Evolutionary conservation across 2,113 vertebrate genomes (phyloP).

Genomic region (Toxotes chatareus): DNA sequence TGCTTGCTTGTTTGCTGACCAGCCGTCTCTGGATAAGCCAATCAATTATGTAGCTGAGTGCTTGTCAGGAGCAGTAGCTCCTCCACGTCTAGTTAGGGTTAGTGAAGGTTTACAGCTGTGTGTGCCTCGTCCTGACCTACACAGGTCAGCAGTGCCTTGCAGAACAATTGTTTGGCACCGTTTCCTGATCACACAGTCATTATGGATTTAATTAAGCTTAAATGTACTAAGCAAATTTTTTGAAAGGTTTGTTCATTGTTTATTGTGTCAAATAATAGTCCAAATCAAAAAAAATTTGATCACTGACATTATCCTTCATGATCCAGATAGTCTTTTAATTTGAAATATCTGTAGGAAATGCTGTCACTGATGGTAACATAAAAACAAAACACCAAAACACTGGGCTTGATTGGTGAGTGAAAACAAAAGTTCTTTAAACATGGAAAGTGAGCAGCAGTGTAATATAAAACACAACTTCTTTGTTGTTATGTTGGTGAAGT

Average conservation of each 20-base stretch:
- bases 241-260: background rate
- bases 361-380: too few species aligned
- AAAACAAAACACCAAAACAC: too few species aligned
- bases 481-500: too few species aligned
- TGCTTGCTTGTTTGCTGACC: slow-evolving; percentile 30
- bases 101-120: background rate
- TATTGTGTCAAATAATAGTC: background rate
- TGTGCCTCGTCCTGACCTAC: background rate
- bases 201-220: too few species aligned
- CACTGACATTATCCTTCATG: too few species aligned
- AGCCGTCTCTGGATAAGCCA: background rate
- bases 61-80: slow-evolving; percentile 19
- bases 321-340: too few species aligned
- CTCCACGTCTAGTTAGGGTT: background rate
- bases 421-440: too few species aligned
- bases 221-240: background rate
- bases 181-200: background rate
- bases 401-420: too few species aligned
- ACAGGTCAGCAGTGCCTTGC: background rate
- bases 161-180: background rate
- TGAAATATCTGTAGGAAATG: too few species aligned
- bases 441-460: too few species aligned
- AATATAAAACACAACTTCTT: too few species aligned
- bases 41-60: slow-evolving; percentile 51
- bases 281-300: too few species aligned